A percentile compares a stretch with the other conserved stretches of the same genome.
These are phyloP conservation scores for Muscina levida DNA, from an alignment of 2,888 invertebrate species.

Conservation along the genomic window DNA sequence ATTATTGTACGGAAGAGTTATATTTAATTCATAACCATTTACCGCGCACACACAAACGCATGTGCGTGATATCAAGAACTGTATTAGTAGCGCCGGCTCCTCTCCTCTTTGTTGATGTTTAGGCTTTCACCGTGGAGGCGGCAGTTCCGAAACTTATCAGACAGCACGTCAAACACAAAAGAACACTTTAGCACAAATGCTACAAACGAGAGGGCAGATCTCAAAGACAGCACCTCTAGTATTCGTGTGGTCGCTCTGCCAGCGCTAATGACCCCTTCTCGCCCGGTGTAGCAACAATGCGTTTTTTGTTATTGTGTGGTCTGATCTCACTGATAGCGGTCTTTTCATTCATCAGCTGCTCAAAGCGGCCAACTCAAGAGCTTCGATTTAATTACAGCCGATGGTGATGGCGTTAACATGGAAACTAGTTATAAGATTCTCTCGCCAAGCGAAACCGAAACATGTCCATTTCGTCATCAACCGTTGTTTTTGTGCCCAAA, in stretches of 20 bases:
- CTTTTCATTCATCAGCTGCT: not conserved
- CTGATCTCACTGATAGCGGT: not conserved
- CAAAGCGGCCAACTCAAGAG: too few species aligned
- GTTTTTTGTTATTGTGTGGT: constrained; percentile 25
- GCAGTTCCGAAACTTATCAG: too few species aligned
- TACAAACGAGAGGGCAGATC: not conserved
- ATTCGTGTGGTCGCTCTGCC: not conserved
- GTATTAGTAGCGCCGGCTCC: too few species aligned
- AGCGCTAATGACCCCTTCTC: not conserved
- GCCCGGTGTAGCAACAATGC: constrained; percentile 5
- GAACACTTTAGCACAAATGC: constrained; percentile 43
- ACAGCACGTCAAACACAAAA: constrained; percentile 21
- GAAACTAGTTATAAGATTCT: not conserved
- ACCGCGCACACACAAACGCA: too few species aligned
- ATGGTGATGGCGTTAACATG: not conserved
- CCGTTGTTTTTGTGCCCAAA: too few species aligned
- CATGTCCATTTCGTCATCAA: too few species aligned
- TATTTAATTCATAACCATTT: too few species aligned
- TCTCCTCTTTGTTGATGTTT: too few species aligned
- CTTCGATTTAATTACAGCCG: not conserved
- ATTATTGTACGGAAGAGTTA: too few species aligned
- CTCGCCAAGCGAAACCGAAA: too few species aligned
- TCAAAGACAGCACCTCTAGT: not conserved
- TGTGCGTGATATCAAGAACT: too few species aligned
- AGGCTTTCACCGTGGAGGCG: too few species aligned